phyloP scores from a whole-genome alignment of 2,888 invertebrate species.

The Marasmarcha lunaedactyla region DNA sequence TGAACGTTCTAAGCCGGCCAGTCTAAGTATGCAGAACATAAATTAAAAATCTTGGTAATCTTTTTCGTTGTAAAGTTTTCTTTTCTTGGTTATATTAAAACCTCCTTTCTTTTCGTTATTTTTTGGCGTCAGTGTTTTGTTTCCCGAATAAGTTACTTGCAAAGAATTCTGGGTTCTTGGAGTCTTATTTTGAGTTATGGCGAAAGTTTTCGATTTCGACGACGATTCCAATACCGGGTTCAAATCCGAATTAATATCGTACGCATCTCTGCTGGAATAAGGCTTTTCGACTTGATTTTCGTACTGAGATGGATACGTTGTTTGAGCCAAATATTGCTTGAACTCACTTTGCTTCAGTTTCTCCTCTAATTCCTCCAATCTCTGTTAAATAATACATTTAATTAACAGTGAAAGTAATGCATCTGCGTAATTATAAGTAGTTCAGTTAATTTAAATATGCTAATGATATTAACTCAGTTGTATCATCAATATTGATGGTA shows the following conservation, averaged over 20 bases:
- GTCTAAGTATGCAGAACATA: too few species aligned
- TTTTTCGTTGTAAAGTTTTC: slow-evolving; percentile 53
- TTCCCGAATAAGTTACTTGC: slow-evolving; percentile 45
- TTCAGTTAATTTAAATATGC: not conserved
- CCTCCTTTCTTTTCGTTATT: slow-evolving; percentile 40
- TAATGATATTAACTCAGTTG: not conserved
- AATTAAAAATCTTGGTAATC: slow-evolving; percentile 45
- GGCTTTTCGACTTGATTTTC: slow-evolving; percentile 48
- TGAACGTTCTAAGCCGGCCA: too few species aligned
- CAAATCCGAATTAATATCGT: slow-evolving; percentile 22
- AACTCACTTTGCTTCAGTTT: slow-evolving; percentile 56
- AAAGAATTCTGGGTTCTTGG: slow-evolving; percentile 28
- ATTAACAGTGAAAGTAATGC: slow-evolving; percentile 24
- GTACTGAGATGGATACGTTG: slow-evolving; percentile 32
- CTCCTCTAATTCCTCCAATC: slow-evolving; percentile 53
- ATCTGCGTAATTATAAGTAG: not conserved
- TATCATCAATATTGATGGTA: too few species aligned
- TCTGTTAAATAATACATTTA: slow-evolving; percentile 26
- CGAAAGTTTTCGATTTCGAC: slow-evolving; percentile 17
- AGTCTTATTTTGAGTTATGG: slow-evolving; percentile 24
- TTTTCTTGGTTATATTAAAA: slow-evolving; percentile 53
- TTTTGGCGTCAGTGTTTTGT: slow-evolving; percentile 24
- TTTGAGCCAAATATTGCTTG: slow-evolving; percentile 50
- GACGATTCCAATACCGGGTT: slow-evolving; percentile 23
- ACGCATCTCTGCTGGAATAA: slow-evolving; percentile 35